These are phyloP conservation scores for Cryptomyrus ogoouensis DNA, from an alignment of 2,113 vertebrate genomes.

Conservation along the genomic window DNA sequence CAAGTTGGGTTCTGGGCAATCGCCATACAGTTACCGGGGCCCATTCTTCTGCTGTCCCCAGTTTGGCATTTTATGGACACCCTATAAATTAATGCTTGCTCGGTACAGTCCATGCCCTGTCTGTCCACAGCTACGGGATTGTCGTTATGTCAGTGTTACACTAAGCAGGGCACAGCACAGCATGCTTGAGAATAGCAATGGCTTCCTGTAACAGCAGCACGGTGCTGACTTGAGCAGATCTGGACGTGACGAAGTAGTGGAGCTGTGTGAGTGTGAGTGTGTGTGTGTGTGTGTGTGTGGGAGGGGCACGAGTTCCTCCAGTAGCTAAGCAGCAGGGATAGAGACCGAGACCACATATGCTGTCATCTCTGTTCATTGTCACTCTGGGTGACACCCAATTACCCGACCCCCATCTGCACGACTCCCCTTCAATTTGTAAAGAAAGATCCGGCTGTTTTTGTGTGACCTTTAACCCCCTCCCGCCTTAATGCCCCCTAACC, in stretches of 20 bases:
- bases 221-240: slow-evolving; percentile 49
- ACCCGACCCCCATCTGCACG: neutral
- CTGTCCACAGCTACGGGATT: slow-evolving; percentile 37
- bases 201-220: slow-evolving; percentile 46
- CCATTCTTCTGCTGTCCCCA: slow-evolving; percentile 45
- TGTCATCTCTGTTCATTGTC: neutral
- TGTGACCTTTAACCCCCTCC: slow-evolving; percentile 11
- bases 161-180: slow-evolving; percentile 26
- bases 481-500: neutral
- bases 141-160: slow-evolving; percentile 29
- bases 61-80: slow-evolving; percentile 36
- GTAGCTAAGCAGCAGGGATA: neutral
- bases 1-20: neutral
- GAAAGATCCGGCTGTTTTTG: slow-evolving; percentile 22
- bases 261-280: slow-evolving; percentile 19
- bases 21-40: slow-evolving; percentile 34
- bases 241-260: slow-evolving; percentile 45
- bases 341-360: neutral
- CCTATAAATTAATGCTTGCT: slow-evolving; percentile 30
- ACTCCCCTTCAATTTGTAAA: neutral
- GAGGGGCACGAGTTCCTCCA: neutral
- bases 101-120: slow-evolving; percentile 31
- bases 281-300: neutral
- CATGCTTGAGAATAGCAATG: slow-evolving; percentile 43
- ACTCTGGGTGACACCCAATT: neutral